Evolutionary conservation across 1,140 invertebrate species (phyloP).

Genomic region (Xylocopa sonorina): DNA sequence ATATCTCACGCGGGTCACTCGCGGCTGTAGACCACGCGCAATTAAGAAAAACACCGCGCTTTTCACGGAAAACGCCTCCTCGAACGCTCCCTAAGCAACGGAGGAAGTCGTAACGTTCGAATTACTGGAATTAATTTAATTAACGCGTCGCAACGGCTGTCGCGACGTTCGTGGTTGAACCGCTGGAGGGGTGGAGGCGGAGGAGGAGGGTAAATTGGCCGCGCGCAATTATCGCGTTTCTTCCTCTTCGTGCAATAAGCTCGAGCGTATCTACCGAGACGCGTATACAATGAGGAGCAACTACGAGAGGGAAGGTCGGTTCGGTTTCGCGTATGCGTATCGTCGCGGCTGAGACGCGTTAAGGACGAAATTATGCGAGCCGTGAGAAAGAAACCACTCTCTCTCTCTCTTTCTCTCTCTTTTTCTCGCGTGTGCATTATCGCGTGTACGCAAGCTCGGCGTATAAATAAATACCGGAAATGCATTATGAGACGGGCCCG

Average conservation of each 20-base stretch:
- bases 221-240: slow-evolving; percentile 26
- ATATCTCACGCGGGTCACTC: neutral
- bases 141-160: slow-evolving; percentile 24
- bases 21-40: neutral
- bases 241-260: slow-evolving; percentile 21
- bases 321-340: slow-evolving; percentile 33
- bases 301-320: neutral
- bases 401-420: no score
- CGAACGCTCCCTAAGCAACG: slow-evolving; percentile 2
- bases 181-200: no score
- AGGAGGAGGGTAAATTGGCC: slow-evolving; percentile 7
- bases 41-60: neutral
- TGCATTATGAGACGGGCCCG: slow-evolving; percentile 29
- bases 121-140: slow-evolving; percentile 45
- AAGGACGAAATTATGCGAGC: slow-evolving; percentile 41
- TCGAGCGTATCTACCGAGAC: neutral
- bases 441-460: slow-evolving; percentile 3
- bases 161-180: no score
- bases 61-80: neutral
- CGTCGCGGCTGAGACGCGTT: neutral
- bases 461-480: slow-evolving; percentile 51
- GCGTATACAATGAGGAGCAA: neutral
- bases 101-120: slow-evolving; percentile 22
- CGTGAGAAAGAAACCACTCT: slow-evolving; percentile 55
- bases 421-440: slow-evolving; percentile 39